Conservation (phyloP, 2,797 vertebrate genomes). For the Fistularia tabacaria region DNA sequence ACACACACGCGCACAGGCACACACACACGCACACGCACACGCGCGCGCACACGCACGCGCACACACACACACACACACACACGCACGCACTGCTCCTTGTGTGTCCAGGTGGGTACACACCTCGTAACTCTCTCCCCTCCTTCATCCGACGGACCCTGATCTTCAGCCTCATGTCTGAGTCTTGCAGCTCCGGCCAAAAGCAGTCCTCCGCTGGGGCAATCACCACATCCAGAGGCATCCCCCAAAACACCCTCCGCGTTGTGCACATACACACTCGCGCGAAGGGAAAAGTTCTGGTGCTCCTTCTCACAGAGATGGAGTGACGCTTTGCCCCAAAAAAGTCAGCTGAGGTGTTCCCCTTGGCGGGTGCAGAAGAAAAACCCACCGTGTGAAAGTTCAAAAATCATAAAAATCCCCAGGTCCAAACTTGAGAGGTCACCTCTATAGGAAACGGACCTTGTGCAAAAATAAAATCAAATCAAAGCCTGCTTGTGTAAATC, state of each 20-base stretch:
- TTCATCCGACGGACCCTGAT: conserved; percentile 89
- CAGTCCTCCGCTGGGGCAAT: conserved; percentile 80
- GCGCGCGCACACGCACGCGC: too few relatives aligned
- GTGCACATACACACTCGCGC: conserved; percentile 11
- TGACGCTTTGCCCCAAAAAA: conserved; percentile 12
- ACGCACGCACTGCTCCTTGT: conserved; percentile 15
- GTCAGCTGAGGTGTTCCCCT: conserved; percentile 32
- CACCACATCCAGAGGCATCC: conserved; percentile 86
- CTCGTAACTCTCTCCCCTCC: conserved; percentile 84
- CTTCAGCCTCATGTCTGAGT: conserved; percentile 88
- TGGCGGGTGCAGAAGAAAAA: conserved; percentile 26
- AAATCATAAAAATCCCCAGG: conserved; percentile 27
- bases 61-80: conserved; percentile 6
- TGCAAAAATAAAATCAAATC: conserved; percentile 15
- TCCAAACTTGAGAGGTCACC: conserved; percentile 21
- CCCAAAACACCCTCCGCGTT: conserved; percentile 46
- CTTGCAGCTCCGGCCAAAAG: conserved; percentile 82
- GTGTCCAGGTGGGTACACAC: conserved; percentile 74
- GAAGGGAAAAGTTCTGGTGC: conserved; percentile 24
- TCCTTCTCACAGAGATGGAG: conserved; percentile 35
- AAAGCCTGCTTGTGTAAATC: conserved; percentile 39
- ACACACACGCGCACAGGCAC: neutral
- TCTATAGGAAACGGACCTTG: conserved; percentile 16
- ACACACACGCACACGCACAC: too few relatives aligned
- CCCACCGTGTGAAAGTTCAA: conserved; percentile 8